phyloP scores from a whole-genome alignment of 2,113 vertebrate species.

The Corythoichthys intestinalis region DNA sequence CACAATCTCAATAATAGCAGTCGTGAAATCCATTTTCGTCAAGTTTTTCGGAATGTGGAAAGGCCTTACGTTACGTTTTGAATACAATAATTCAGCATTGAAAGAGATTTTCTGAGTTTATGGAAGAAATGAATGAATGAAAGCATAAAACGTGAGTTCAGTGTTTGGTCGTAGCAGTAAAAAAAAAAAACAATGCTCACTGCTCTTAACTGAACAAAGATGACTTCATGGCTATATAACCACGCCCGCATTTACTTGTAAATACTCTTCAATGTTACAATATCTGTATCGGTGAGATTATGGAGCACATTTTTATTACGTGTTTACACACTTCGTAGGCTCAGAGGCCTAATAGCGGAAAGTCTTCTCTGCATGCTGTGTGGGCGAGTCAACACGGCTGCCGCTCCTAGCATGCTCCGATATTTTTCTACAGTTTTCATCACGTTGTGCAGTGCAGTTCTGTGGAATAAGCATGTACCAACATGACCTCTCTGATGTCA shows the following conservation, averaged over 20 bases:
- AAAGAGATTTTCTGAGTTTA: slow-evolving; percentile 24
- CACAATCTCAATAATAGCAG: slow-evolving; percentile 2
- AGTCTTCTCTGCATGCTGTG: slow-evolving; percentile 44
- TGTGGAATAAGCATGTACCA: slow-evolving; percentile 50
- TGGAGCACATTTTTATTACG: slow-evolving; percentile 19
- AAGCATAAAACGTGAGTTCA: background rate
- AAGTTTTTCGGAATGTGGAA: slow-evolving; percentile 20
- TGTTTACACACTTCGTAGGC: slow-evolving; percentile 11
- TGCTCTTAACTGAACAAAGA: background rate
- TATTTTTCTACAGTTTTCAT: slow-evolving; percentile 35
- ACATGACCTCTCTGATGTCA: slow-evolving; percentile 36
- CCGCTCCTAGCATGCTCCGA: slow-evolving; percentile 48
- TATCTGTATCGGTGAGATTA: slow-evolving; percentile 21
- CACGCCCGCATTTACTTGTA: slow-evolving; percentile 22
- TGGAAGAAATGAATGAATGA: slow-evolving; percentile 11
- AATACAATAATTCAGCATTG: slow-evolving; percentile 10
- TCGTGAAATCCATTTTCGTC: slow-evolving; percentile 13
- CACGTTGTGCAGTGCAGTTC: slow-evolving; percentile 49
- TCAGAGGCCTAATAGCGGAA: slow-evolving; percentile 20
- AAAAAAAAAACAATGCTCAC: background rate
- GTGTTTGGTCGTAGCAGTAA: slow-evolving; percentile 3
- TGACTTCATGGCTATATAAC: slow-evolving; percentile 6
- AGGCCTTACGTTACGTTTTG: slow-evolving; percentile 34
- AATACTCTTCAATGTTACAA: slow-evolving; percentile 21
- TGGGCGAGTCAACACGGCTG: slow-evolving; percentile 32